A percentile compares a stretch with the other conserved stretches of the same genome.
Evolutionary conservation across 2,797 vertebrate genomes (phyloP).

Genomic region (Poliocrania exsul): DNA sequence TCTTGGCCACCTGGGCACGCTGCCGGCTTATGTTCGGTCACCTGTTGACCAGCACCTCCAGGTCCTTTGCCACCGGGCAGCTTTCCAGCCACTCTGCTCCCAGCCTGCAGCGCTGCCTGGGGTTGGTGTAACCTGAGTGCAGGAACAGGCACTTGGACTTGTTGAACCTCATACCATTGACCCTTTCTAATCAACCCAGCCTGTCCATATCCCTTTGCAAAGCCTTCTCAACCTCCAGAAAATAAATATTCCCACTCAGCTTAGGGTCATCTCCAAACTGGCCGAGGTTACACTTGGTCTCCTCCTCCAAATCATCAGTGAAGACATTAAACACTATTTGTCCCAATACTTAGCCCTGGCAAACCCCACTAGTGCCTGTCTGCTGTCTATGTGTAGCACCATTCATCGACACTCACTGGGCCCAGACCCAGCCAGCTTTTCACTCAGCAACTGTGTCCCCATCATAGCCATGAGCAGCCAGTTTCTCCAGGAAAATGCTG

Average conservation of each 20-base stretch:
- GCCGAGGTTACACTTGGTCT: neutral
- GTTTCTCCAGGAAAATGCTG: neutral
- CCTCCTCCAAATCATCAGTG: neutral
- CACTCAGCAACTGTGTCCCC: neutral
- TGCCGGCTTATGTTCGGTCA: accelerated
- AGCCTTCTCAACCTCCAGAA: neutral
- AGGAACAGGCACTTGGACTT: neutral
- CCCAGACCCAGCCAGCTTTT: neutral
- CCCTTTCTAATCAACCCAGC: neutral
- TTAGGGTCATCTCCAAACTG: neutral
- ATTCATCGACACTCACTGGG: neutral
- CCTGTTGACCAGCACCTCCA: neutral
- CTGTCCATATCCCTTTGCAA: neutral
- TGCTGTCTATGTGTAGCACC: neutral
- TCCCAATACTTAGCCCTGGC: neutral
- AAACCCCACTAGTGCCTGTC: neutral
- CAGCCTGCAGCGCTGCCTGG: neutral
- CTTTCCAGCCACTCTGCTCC: neutral
- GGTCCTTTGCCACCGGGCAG: neutral
- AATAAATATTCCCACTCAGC: neutral
- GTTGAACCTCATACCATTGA: neutral
- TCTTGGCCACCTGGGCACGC: neutral
- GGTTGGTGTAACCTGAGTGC: neutral
- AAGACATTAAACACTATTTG: neutral
- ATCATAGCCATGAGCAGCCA: neutral